These are phyloP conservation scores for Stichodactyla helianthus DNA, from an alignment of 64 coral and sea anemone genomes.

Conservation along the genomic window DNA sequence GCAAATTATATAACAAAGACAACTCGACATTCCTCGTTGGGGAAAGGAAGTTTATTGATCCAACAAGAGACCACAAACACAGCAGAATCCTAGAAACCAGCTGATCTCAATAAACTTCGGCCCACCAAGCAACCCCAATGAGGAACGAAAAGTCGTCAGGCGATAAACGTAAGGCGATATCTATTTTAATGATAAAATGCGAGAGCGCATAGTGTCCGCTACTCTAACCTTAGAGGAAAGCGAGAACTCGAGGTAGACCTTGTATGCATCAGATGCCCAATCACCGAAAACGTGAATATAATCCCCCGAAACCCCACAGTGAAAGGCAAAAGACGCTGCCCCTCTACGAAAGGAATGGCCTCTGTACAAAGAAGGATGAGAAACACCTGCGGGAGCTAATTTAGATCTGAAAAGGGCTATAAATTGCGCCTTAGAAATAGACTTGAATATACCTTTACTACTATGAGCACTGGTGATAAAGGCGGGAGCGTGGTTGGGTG, in stretches of 20 bases:
- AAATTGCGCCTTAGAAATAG: background rate
- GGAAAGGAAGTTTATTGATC: too few relatives aligned
- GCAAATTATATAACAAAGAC: too few relatives aligned
- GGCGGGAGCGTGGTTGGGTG: background rate
- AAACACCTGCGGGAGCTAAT: background rate
- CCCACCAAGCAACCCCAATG: background rate
- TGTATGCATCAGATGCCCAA: conserved; percentile 37
- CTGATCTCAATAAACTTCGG: conserved; percentile 4
- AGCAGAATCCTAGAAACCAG: too few relatives aligned
- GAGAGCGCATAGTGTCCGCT: too few relatives aligned
- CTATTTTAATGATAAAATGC: too few relatives aligned
- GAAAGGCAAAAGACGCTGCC: too few relatives aligned
- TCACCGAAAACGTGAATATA: conserved; percentile 35
- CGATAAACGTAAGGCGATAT: too few relatives aligned
- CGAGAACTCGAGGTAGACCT: conserved; percentile 28
- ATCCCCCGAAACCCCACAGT: conserved; percentile 25
- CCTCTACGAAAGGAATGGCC: conserved; percentile 30
- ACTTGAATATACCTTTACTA: background rate
- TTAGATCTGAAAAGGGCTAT: background rate
- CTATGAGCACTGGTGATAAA: too few relatives aligned
- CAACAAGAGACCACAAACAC: too few relatives aligned
- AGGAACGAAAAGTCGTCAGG: background rate
- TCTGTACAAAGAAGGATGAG: conserved; percentile 1
- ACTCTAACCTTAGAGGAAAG: conserved; percentile 27
- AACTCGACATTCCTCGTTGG: too few relatives aligned